Conservation (phyloP, 2,888 invertebrate genomes). For the Esperia sulphurella region DNA sequence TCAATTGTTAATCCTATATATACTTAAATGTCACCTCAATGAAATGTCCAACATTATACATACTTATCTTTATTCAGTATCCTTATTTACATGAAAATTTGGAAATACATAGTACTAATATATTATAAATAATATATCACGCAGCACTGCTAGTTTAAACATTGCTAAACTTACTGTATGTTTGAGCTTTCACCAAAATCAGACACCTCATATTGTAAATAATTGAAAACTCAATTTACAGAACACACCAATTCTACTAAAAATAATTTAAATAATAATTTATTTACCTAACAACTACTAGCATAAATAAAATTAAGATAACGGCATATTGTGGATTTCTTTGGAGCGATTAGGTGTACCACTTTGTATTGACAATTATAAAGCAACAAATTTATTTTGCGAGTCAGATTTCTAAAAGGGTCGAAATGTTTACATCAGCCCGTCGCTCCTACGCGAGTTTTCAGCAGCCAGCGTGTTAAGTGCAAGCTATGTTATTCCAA, state of each 20-base stretch:
- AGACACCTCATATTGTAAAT: conserved; percentile 49
- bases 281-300: conserved; percentile 60
- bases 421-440: too few species aligned
- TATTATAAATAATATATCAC: too few species aligned
- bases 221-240: conserved; percentile 69
- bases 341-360: conserved; percentile 38
- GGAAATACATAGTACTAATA: too few species aligned
- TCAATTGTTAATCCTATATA: too few species aligned
- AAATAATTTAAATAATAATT: conserved; percentile 70
- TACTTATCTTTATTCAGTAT: conserved; percentile 58
- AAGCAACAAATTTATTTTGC: too few species aligned
- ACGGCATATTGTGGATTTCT: conserved; percentile 66
- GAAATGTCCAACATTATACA: conserved; percentile 26
- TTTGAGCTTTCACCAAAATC: conserved; percentile 64
- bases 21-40: neutral
- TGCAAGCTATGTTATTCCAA: too few species aligned
- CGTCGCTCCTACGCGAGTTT: too few species aligned
- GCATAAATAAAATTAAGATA: conserved; percentile 71
- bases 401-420: too few species aligned
- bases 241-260: conserved; percentile 64
- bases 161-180: conserved; percentile 24
- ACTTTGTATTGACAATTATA: conserved; percentile 16
- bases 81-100: neutral
- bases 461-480: too few species aligned
- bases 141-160: conserved; percentile 25